Evolutionary conservation across 2,113 vertebrate genomes (phyloP), one percentile per base, ranked within the genome.

Genomic region (Ochotona curzoniae): DNA sequence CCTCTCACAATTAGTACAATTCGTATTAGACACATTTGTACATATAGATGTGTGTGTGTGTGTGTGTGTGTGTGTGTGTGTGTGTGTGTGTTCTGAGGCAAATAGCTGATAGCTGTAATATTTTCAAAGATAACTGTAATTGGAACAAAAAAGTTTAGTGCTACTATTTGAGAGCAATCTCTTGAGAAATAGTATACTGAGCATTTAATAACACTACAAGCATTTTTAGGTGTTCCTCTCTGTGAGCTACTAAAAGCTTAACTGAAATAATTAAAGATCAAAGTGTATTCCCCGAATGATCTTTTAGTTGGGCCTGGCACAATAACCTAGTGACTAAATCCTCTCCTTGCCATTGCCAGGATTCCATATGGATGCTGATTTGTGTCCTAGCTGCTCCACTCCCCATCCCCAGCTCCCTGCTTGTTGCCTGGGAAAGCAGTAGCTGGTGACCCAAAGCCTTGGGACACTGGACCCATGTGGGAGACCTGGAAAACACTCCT

Each of bases 101-200:
- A 73, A 76, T 5, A 0, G 75, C 54, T 44, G 12, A 44, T 81
- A 44, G 14, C 12, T 47, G 5, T 89, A 44, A 76, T 28, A 81
- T 93, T 95, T 90, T 66, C 70, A 71, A 10, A 83, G 30, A 2
- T 57, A 70, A 47, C 20, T 63, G 18, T 90, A 21, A 81, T 82
- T 25, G 1, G 51, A 32, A 54, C 35, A 30, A 86, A 60, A 30
- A 38, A 6, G 10, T 35, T 67, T 90, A 82, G 30, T 87, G n/a
- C 14, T 18, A 74, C 47, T 69, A 8, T 47, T 35, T 81, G 21
- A 74, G 61, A 60, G 35, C 28, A 73, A 7, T 64, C 26, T 85
- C 80, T 85, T 84, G 20, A 61, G 35, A 89, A 79, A 74, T 35
- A 74, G 49, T 49, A 32, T 74, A 32, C 26, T 5, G 14, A 57